Conservation (phyloP, 2,888 invertebrate species). For the Sinelater perroti region DNA sequence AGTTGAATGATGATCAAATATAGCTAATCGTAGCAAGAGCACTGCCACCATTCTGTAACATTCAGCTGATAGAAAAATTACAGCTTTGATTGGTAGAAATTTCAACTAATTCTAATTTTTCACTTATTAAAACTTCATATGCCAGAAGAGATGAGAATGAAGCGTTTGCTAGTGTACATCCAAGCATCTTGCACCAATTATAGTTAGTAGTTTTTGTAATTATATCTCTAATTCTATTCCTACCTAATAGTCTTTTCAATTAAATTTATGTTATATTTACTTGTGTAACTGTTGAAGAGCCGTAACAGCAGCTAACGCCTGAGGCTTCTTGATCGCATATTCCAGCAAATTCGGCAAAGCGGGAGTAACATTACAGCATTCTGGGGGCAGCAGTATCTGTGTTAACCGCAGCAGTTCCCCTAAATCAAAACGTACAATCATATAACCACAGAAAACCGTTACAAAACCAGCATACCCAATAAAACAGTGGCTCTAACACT, state of each 20-base stretch:
- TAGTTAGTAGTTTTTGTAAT: too few relatives aligned
- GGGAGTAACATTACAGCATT: slow-evolving; percentile 83
- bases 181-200: too few relatives aligned
- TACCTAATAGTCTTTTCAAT: too few relatives aligned
- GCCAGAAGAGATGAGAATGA: too few relatives aligned
- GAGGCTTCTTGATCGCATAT: slow-evolving; percentile 80
- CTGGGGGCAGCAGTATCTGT: slow-evolving; percentile 85
- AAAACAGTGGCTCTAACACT: slow-evolving; percentile 92
- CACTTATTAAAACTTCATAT: too few relatives aligned
- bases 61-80: too few relatives aligned
- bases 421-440: slow-evolving; percentile 47
- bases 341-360: slow-evolving; percentile 84
- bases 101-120: too few relatives aligned
- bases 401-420: slow-evolving; percentile 88
- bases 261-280: slow-evolving; percentile 42
- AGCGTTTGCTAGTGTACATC: too few relatives aligned
- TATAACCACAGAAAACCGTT: background rate
- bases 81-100: too few relatives aligned
- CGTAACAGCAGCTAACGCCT: slow-evolving; percentile 83
- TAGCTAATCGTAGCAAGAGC: too few relatives aligned
- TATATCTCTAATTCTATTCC: background rate
- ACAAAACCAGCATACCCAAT: slow-evolving; percentile 65
- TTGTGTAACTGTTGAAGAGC: slow-evolving; percentile 81
- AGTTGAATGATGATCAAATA: too few relatives aligned
- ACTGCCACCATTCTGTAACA: too few relatives aligned